Evolutionary conservation across 1,140 invertebrate species (phyloP).

Genomic region (Drosophila bocqueti): DNA sequence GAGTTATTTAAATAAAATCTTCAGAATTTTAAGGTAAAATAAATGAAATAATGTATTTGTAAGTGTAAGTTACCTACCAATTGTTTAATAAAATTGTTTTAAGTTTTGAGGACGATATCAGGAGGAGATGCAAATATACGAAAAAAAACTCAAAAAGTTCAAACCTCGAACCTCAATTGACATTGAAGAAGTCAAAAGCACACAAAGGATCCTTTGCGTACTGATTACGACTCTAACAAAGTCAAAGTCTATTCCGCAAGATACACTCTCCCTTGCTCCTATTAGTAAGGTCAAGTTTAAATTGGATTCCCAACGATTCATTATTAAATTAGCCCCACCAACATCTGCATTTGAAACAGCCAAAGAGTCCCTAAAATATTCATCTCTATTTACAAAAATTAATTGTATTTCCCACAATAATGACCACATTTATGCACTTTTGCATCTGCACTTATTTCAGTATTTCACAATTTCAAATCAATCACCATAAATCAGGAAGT

Average conservation of each 20-base stretch:
- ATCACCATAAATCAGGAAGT: constrained; percentile 24
- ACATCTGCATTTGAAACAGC: too few relatives aligned
- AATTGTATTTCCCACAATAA: constrained; percentile 6
- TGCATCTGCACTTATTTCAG: constrained; percentile 23
- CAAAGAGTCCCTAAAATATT: not conserved
- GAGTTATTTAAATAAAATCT: not conserved
- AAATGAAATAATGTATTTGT: too few relatives aligned
- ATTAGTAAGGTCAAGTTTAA: not conserved
- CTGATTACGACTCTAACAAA: not conserved
- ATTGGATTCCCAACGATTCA: not conserved
- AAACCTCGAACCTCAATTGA: not conserved
- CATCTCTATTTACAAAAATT: not conserved
- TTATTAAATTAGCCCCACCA: too few relatives aligned
- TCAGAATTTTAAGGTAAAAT: too few relatives aligned
- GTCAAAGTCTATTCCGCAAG: not conserved
- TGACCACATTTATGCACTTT: constrained; percentile 2
- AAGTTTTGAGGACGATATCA: not conserved
- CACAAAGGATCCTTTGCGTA: not conserved
- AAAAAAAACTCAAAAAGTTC: not conserved
- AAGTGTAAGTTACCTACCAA: too few relatives aligned
- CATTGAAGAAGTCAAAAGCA: not conserved
- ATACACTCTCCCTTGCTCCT: not conserved
- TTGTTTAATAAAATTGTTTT: not conserved
- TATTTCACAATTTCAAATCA: constrained; percentile 26
- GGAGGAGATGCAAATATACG: not conserved